phyloP scores from a whole-genome alignment of 2,797 vertebrate genomes.

The Danio aesculapii region DNA sequence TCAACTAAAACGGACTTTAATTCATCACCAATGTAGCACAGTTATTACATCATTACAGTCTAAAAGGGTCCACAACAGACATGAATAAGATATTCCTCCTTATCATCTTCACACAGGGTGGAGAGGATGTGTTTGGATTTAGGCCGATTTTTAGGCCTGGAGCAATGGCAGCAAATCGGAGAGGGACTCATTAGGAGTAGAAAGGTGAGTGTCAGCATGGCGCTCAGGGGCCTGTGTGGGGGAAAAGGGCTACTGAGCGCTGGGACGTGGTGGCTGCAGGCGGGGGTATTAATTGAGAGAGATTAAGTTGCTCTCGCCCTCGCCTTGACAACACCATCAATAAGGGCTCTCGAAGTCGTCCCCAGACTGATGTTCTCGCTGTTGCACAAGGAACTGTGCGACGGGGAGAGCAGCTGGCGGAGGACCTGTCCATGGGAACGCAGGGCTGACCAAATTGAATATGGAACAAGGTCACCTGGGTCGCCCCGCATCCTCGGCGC shows the following conservation, averaged over 20 bases:
- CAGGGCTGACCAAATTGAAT: slow-evolving; percentile 51
- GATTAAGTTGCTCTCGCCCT: slow-evolving; percentile 59
- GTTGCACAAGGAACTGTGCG: slow-evolving; percentile 53
- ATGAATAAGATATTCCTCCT: not conserved
- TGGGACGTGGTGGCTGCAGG: slow-evolving; percentile 41
- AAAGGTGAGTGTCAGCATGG: slow-evolving; percentile 48
- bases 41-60: not conserved
- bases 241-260: slow-evolving; percentile 40
- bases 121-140: slow-evolving; percentile 21
- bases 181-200: slow-evolving; percentile 58
- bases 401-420: slow-evolving; percentile 25
- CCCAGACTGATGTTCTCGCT: slow-evolving; percentile 57
- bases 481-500: not conserved
- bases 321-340: slow-evolving; percentile 56
- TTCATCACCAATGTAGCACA: too few species aligned
- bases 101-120: not conserved
- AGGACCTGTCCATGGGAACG: slow-evolving; percentile 37
- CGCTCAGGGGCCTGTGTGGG: slow-evolving; percentile 30
- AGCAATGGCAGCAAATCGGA: slow-evolving; percentile 36
- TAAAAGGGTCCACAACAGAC: not conserved
- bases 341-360: slow-evolving; percentile 56
- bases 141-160: not conserved
- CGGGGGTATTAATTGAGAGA: slow-evolving; percentile 63
- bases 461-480: slow-evolving; percentile 49
- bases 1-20: too few species aligned